Conservation (phyloP, 2,888 invertebrate species). For the Eupeodes luniger region DNA sequence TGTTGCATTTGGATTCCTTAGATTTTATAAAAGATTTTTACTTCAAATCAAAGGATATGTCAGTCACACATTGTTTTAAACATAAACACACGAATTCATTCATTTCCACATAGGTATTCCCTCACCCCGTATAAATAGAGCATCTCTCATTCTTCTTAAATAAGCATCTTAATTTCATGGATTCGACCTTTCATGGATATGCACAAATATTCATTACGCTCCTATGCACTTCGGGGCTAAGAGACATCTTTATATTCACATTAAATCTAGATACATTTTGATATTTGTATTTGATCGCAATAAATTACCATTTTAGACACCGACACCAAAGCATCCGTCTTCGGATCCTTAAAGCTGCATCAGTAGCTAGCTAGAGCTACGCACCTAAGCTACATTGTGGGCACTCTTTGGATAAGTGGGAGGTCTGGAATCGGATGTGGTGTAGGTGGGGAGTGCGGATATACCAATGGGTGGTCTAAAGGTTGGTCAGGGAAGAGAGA, state of each 20-base stretch:
- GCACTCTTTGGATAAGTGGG: background rate
- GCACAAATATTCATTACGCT: conserved; percentile 73
- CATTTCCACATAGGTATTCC: background rate
- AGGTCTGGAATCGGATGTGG: background rate
- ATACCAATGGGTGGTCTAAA: no score
- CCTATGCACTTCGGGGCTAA: conserved; percentile 61
- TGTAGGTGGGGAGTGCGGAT: background rate
- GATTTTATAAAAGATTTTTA: conserved; percentile 34
- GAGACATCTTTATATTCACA: conserved; percentile 76
- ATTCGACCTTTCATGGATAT: background rate
- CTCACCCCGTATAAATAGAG: background rate
- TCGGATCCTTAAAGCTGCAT: conserved; percentile 12
- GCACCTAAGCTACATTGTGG: background rate
- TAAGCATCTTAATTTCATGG: conserved; percentile 2
- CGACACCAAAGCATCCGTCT: conserved; percentile 74
- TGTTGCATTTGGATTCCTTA: conserved; percentile 12
- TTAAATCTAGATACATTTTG: conserved; percentile 75
- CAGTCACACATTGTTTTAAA: conserved; percentile 29
- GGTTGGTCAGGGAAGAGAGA: background rate
- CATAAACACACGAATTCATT: conserved; percentile 2
- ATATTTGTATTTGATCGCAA: conserved; percentile 76
- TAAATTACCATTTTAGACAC: conserved; percentile 76
- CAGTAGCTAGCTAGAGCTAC: background rate
- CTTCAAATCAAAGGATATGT: conserved; percentile 5
- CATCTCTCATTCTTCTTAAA: background rate